Percentiles rank a stretch among this genome's conserved stretches.
These are phyloP conservation scores for Pseudoips prasinana DNA, from an alignment of 2,888 invertebrate species.

Conservation along the genomic window DNA sequence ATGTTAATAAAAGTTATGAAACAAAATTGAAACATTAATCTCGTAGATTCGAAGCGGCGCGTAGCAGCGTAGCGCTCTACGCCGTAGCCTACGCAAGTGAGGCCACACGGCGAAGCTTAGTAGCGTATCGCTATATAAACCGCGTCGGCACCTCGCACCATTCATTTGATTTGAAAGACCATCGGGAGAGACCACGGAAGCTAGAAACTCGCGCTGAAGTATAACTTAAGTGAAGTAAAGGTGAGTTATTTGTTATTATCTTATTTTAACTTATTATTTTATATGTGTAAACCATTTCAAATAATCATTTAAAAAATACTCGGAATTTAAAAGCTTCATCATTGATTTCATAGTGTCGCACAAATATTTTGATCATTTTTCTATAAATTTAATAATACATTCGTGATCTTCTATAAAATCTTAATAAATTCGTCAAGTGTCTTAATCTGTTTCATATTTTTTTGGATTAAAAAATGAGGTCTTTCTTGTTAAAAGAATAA, in stretches of 20 bases:
- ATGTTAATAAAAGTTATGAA: too few relatives aligned
- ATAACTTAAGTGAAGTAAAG: conserved; percentile 5
- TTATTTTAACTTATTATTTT: not conserved
- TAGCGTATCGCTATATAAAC: conserved; percentile 61
- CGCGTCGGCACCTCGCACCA: conserved; percentile 45
- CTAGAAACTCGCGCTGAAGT: conserved; percentile 4
- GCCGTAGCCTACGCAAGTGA: conserved; percentile 48
- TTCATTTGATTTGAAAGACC: conserved; percentile 68
- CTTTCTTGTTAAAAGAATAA: too few relatives aligned
- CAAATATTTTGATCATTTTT: too few relatives aligned
- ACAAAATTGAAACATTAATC: too few relatives aligned
- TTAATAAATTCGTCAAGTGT: too few relatives aligned
- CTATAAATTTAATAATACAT: too few relatives aligned
- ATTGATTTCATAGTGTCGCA: too few relatives aligned
- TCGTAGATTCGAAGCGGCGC: conserved; percentile 20
- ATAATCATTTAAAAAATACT: not conserved
- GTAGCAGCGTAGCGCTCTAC: conserved; percentile 37
- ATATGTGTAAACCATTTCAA: too few relatives aligned
- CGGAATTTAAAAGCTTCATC: too few relatives aligned
- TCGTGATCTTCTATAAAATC: too few relatives aligned
- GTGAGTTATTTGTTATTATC: conserved; percentile 15
- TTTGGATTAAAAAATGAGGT: too few relatives aligned
- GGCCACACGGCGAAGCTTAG: conserved; percentile 34
- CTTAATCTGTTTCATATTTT: too few relatives aligned
- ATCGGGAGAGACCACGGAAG: conserved; percentile 50